Percentiles rank a stretch among this genome's conserved stretches.
These are phyloP conservation scores for Aphelocoma californica DNA, from an alignment of 2,797 vertebrate species.

Conservation along the genomic window DNA sequence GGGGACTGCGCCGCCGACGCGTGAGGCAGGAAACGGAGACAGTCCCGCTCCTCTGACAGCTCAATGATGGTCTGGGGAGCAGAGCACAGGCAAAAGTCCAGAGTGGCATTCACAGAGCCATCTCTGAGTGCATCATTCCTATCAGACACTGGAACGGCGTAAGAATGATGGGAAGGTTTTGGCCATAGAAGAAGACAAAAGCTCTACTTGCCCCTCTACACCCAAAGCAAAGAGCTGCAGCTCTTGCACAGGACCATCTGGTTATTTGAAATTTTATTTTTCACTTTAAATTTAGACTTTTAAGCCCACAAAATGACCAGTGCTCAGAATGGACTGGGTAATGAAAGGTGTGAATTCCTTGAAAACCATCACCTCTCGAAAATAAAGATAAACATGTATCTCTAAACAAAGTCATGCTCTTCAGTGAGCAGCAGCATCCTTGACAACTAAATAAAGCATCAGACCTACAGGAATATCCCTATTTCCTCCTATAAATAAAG, in stretches of 20 bases:
- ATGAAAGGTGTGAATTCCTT: background rate
- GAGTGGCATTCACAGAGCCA: background rate
- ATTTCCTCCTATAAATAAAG: background rate
- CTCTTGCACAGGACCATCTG: background rate
- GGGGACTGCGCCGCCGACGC: constrained; percentile 84
- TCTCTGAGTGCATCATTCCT: accelerated
- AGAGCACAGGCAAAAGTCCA: background rate
- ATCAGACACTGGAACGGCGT: background rate
- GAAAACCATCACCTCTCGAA: background rate
- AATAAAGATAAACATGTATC: accelerated
- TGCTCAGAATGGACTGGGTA: accelerated
- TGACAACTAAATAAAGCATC: background rate
- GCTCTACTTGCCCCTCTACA: accelerated
- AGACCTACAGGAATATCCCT: background rate
- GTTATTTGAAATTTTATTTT: background rate
- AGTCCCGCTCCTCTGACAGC: constrained; percentile 93
- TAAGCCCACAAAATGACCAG: background rate
- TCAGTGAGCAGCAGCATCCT: background rate
- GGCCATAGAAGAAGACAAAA: background rate
- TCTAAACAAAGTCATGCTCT: background rate
- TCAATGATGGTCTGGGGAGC: constrained; percentile 86
- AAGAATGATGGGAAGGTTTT: background rate
- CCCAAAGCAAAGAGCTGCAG: background rate
- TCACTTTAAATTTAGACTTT: background rate
- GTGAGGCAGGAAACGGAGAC: constrained; percentile 85